These are phyloP conservation scores for Idaea straminata DNA, from an alignment of 2,888 invertebrate genomes.

Conservation along the genomic window DNA sequence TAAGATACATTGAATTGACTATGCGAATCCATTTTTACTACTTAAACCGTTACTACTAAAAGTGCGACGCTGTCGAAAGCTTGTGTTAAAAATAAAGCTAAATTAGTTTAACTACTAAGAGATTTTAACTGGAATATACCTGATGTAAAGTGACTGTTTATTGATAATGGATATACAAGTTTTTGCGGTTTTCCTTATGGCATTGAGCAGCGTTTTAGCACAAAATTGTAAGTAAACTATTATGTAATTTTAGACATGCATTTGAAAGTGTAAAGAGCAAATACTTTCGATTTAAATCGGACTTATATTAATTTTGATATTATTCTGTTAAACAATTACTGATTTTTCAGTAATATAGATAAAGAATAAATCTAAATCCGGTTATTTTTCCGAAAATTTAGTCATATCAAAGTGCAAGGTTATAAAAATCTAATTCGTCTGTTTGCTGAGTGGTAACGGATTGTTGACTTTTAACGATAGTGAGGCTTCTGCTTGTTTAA, in stretches of 20 bases:
- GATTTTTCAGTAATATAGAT: too few species aligned
- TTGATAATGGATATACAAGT: conserved; percentile 39
- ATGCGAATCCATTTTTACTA: conserved; percentile 45
- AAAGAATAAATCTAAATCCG: too few species aligned
- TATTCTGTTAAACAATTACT: too few species aligned
- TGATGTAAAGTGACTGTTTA: conserved; percentile 24
- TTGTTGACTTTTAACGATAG: too few species aligned
- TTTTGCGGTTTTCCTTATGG: conserved; percentile 32
- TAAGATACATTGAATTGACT: conserved; percentile 52
- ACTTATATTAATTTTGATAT: too few species aligned
- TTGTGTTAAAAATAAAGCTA: conserved; percentile 29
- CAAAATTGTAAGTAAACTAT: conserved; percentile 51
- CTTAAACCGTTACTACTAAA: conserved; percentile 32
- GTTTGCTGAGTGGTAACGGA: too few species aligned
- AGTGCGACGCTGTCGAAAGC: conserved; percentile 42
- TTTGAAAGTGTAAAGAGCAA: not conserved
- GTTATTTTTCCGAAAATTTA: too few species aligned
- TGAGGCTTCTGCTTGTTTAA: too few species aligned
- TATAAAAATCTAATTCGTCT: too few species aligned
- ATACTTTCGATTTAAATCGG: too few species aligned
- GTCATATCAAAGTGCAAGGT: too few species aligned
- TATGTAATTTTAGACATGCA: conserved; percentile 14
- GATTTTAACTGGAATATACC: conserved; percentile 21
- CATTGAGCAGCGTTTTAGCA: conserved; percentile 38
- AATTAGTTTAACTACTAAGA: conserved; percentile 20